These are phyloP conservation scores for Microtus ochrogaster DNA, from an alignment of 2,113 vertebrate genomes.

Conservation along the genomic window DNA sequence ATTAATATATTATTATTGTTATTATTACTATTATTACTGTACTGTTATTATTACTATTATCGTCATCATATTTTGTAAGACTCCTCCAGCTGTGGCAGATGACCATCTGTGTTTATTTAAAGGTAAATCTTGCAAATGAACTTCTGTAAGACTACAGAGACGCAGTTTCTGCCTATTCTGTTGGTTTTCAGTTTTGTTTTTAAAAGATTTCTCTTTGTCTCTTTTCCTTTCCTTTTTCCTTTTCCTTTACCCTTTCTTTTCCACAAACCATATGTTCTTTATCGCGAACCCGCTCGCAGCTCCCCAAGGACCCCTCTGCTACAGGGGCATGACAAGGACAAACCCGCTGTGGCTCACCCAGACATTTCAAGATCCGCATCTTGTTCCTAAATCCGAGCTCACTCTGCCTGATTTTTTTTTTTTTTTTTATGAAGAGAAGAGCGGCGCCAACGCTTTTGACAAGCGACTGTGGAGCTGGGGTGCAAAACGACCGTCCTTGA, in stretches of 20 bases:
- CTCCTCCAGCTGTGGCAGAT: background rate
- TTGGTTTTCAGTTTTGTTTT: background rate
- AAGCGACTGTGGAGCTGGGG: conserved; percentile 62
- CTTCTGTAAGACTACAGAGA: background rate
- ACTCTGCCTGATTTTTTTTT: conserved; percentile 69
- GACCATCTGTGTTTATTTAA: background rate
- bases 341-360: background rate
- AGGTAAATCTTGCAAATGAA: conserved; percentile 27
- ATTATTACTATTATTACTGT: background rate
- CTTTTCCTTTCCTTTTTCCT: background rate
- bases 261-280: conserved; percentile 41
- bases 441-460: conserved; percentile 69
- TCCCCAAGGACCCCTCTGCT: background rate
- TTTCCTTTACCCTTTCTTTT: background rate
- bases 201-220: too few species aligned
- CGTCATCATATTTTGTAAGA: background rate
- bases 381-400: conserved; percentile 30
- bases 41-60: too few species aligned
- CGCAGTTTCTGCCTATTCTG: background rate
- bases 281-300: background rate
- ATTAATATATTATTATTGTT: background rate
- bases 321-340: background rate
- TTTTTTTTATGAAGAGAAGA: conserved; percentile 15
- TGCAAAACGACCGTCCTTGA: conserved; percentile 58
- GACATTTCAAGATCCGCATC: background rate